Conservation (phyloP, 2,797 vertebrate genomes). For the Molossus molossus region DNA sequence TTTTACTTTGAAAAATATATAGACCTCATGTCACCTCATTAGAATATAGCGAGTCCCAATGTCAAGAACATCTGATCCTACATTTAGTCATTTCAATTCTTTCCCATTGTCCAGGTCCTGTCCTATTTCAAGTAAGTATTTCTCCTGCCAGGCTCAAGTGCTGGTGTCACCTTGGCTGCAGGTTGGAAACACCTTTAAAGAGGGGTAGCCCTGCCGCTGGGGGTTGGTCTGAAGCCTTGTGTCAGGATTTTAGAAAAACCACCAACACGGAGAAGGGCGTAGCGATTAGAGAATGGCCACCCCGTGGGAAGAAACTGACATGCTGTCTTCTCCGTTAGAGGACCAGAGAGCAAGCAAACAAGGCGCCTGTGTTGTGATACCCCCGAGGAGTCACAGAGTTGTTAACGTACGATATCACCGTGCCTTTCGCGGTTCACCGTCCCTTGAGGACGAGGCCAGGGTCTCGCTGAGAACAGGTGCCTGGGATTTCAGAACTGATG, state of each 20-base stretch:
- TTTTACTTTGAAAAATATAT: constrained; percentile 62
- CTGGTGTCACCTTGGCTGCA: background rate
- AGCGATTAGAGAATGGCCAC: background rate
- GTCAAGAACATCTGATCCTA: constrained; percentile 34
- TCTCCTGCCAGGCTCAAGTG: background rate
- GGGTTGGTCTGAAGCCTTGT: constrained; percentile 46
- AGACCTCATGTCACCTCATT: background rate
- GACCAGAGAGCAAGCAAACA: background rate
- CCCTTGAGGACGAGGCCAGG: background rate
- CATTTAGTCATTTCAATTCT: constrained; percentile 32
- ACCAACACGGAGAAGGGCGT: background rate
- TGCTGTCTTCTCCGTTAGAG: background rate
- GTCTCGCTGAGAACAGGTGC: background rate
- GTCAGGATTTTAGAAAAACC: background rate
- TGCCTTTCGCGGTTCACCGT: background rate
- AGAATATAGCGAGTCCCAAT: background rate
- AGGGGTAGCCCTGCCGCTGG: constrained; percentile 34
- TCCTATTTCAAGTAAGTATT: constrained; percentile 6
- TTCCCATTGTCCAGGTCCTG: background rate
- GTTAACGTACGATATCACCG: background rate
- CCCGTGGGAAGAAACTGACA: background rate
- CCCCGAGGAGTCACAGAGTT: background rate
- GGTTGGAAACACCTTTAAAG: constrained; percentile 60
- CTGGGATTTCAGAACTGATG: background rate
- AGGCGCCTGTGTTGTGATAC: background rate